phyloP scores from a whole-genome alignment of 2,888 invertebrate genomes.

The Podotricha telesiphe region DNA sequence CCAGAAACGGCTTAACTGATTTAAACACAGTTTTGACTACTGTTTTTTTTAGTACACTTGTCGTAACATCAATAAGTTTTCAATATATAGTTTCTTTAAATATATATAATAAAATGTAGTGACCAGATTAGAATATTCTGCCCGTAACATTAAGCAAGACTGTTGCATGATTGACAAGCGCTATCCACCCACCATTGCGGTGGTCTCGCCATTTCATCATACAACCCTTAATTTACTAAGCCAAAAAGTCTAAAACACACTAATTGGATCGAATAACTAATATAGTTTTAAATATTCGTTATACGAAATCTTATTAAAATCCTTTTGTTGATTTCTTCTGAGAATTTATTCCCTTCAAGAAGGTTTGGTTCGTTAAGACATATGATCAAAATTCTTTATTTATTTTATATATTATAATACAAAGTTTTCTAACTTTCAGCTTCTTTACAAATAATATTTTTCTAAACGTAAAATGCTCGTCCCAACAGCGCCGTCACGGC shows the following conservation, averaged over 20 bases:
- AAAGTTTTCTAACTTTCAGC: no score
- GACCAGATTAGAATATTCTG: neutral
- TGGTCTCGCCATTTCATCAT: slow-evolving; percentile 61
- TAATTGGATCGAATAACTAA: slow-evolving; percentile 55
- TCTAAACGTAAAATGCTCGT: no score
- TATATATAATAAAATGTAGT: no score
- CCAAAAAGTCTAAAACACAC: slow-evolving; percentile 50
- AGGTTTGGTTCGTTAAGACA: neutral
- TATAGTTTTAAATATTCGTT: slow-evolving; percentile 21
- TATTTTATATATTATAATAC: neutral
- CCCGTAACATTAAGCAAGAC: slow-evolving; percentile 29
- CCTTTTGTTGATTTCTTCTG: slow-evolving; percentile 2
- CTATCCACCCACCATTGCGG: slow-evolving; percentile 65
- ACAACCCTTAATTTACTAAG: slow-evolving; percentile 64
- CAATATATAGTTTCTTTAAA: no score
- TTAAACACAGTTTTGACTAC: no score
- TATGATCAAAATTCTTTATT: neutral
- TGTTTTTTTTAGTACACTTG: no score
- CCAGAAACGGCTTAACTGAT: no score
- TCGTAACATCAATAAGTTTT: no score
- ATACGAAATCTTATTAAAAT: slow-evolving; percentile 7
- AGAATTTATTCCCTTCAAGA: neutral
- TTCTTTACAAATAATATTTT: no score
- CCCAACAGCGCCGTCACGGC: no score
- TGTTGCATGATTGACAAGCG: slow-evolving; percentile 67